Conservation (phyloP, 2,888 invertebrate genomes). For the Nezara viridula region DNA sequence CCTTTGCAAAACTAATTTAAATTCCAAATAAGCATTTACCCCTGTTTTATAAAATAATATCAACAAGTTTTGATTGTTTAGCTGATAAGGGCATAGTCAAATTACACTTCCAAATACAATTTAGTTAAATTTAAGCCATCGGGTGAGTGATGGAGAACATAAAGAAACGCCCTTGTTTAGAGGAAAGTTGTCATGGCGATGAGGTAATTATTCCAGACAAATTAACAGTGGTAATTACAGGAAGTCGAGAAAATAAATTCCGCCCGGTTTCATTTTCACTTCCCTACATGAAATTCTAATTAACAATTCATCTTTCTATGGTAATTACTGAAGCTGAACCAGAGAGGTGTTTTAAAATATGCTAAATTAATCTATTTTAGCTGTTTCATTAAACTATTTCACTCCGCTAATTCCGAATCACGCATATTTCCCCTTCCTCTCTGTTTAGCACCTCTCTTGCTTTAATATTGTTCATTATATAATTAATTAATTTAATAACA, state of each 20-base stretch:
- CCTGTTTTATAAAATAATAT: not conserved
- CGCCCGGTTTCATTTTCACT: constrained; percentile 23
- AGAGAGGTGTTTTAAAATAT: not conserved
- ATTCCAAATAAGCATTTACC: not conserved
- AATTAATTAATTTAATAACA: not conserved
- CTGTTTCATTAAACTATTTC: constrained; percentile 33
- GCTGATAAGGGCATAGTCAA: not conserved
- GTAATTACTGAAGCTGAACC: not conserved
- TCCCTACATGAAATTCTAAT: constrained; percentile 8
- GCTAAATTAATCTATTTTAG: not conserved
- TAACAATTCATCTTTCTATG: constrained; percentile 39
- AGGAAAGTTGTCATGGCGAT: not conserved
- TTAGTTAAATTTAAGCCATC: not conserved
- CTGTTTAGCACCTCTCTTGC: not conserved
- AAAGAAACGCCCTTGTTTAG: not conserved
- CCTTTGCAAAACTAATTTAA: not conserved
- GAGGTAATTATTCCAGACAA: not conserved
- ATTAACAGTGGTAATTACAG: not conserved
- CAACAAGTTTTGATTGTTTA: not conserved
- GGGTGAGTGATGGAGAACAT: not conserved
- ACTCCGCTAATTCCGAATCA: not conserved
- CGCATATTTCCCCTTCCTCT: not conserved
- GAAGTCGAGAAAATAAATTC: not conserved
- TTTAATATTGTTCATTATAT: not conserved
- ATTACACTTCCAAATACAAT: not conserved